Conservation (phyloP, 2,797 vertebrate genomes). For the Acanthornis magna region DNA sequence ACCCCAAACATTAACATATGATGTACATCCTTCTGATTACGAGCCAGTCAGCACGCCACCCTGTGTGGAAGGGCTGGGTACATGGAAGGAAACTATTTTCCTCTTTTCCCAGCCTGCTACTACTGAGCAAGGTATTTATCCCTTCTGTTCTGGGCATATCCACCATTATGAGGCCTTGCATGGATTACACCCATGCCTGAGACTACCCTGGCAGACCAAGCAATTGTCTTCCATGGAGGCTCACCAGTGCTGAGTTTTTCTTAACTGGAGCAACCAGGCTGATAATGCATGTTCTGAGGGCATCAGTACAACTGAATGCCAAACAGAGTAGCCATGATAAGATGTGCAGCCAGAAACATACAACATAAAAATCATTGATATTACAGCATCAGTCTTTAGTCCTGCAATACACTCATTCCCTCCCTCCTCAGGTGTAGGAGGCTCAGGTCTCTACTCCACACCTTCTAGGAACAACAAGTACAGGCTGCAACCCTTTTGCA, state of each 20-base stretch:
- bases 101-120: neutral
- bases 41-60: neutral
- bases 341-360: neutral
- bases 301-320: neutral
- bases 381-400: neutral
- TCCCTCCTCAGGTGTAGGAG: neutral
- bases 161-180: neutral
- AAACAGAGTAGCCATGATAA: neutral
- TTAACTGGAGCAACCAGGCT: neutral
- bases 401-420: neutral
- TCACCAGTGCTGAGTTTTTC: neutral
- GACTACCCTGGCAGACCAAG: neutral
- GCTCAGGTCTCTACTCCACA: neutral
- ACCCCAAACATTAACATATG: neutral
- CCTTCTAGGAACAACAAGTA: neutral
- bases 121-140: neutral
- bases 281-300: neutral
- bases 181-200: neutral
- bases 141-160: neutral
- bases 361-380: neutral
- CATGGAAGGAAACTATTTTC: neutral
- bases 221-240: neutral
- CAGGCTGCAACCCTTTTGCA: neutral
- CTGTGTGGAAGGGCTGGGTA: neutral
- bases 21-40: accelerated